Base-by-base conservation (phyloP, 2,113 vertebrate species). In the Lathamus discolor region DNA sequence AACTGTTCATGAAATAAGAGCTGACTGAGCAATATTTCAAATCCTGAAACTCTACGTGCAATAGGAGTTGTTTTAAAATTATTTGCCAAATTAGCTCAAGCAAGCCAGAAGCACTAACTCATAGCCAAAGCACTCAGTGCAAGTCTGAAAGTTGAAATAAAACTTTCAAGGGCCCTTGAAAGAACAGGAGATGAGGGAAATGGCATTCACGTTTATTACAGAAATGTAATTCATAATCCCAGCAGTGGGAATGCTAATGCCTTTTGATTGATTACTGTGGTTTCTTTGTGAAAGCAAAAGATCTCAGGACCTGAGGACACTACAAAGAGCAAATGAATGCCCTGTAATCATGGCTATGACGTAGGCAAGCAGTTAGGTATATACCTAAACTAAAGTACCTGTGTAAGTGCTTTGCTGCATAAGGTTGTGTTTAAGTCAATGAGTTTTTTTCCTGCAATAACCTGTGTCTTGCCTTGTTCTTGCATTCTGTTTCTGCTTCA, bases 1-100 rank as follows among this genome's bases (percentile, higher is more conserved):
- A 88, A 79, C 35, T 5, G 0, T 57, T 91, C 83, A 84, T 61
- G 86, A 93, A 95, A 91, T 68, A 96, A 95, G 89, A 94, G 91
- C 91, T 96, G 94, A 93, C 91, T 7, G 51, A 93, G 54, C 83
- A 94, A 27, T 90, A 86, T 94, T 95, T 97, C 92, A 96, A 94
- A 78, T 9, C 59, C 64, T 69, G 63, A 37, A 90, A 78, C 33
- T 86, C 82, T 80, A 17, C 3, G 1, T 81, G 90, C 91, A 92
- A 75, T 68, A 89, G 80, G 72, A 94, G 57, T 84, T 84, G 62
- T 94, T 96, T 94, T 88, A 93, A 96, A 96, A 96, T 84, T 73
- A 81, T 61, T 93, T 94, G 93, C 95, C 90, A 96, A 90, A 96
- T 96, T 88, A 94, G 76, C 35, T 95, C 35, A 78, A 90, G 88